Base-by-base conservation (phyloP, 2,888 invertebrate species). In the Bugulina stolonifera region DNA sequence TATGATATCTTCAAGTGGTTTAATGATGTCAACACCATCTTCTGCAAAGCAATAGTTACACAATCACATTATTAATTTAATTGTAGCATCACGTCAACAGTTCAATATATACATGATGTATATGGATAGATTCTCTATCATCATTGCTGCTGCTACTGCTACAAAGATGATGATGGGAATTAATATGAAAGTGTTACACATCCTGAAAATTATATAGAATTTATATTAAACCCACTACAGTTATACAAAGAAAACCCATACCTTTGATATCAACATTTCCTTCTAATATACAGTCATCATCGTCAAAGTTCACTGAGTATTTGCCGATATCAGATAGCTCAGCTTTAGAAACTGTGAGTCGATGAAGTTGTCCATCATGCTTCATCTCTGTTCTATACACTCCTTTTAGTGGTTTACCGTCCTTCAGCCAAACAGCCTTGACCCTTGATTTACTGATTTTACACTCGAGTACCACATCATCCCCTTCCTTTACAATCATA, bases 341-440 rank as follows among this genome's bases (percentile, higher is more conserved):
- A 23, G 90, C 89, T 72, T 88, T 86, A 52, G 85, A 82, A 71
- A 95, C 89, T 23, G 89, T 87, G 78, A 94, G 86, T 32, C 90
- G 88, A 79, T 90, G 87, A 22, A 76, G 72, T 29, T 74, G 71
- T 23, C 71, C 70, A 27, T 73, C 54, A 54, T 75, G 74, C 2
- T 71, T 54, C 69, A 76, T 73, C 43, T 73, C 71, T 58, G 73
- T 69, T 54, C 73, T 75, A 64, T 57, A 71, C 54, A 69, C 55
- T 22, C 73, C 69, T 69, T 73, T 74, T 10, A 64, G 32, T 32
- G 32, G 29, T 64, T 64, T 64, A 64, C 64, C 64, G n/a, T 64
- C 64, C 34, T 64, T 64, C 22, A 14, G 32, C 64, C 64, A 64
- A 14, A 32, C 32, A 10, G 64, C 43, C 27, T 52, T 54, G 2